A percentile compares a stretch with the other conserved stretches of the same genome.
Conservation (phyloP, 2,797 vertebrate genomes). For the Coregonus ussuriensis region DNA sequence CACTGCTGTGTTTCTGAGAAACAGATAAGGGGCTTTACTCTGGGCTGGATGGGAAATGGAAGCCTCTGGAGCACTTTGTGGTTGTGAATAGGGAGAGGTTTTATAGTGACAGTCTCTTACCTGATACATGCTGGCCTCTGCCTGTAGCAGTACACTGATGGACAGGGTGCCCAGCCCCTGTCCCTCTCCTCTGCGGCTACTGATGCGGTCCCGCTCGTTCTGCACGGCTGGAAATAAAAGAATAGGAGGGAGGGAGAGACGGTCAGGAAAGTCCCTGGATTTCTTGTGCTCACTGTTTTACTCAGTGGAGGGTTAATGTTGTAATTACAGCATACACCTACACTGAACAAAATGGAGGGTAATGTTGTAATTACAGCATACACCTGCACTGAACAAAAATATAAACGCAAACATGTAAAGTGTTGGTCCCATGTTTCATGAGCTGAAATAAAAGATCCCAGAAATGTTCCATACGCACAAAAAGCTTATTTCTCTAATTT, state of each 20-base stretch:
- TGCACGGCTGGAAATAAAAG: constrained; percentile 76
- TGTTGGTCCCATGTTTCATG: no score
- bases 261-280: constrained; percentile 16
- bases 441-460: no score
- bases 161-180: constrained; percentile 78
- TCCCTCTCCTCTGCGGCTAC: constrained; percentile 76
- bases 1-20: constrained; percentile 37
- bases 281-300: not conserved
- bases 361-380: not conserved
- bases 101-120: constrained; percentile 50
- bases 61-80: constrained; percentile 15
- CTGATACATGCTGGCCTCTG: constrained; percentile 81
- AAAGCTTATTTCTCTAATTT: no score
- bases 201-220: constrained; percentile 84
- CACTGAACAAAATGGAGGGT: not conserved
- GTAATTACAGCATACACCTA: not conserved
- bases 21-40: constrained; percentile 26
- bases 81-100: not conserved
- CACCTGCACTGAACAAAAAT: not conserved
- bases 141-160: constrained; percentile 77
- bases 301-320: not conserved
- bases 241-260: constrained; percentile 11
- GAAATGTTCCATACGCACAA: no score
- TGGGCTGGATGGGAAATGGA: constrained; percentile 16
- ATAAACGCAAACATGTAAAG: no score